Conservation (phyloP, 1,140 invertebrate species). For the Sarcophaga bullata region DNA sequence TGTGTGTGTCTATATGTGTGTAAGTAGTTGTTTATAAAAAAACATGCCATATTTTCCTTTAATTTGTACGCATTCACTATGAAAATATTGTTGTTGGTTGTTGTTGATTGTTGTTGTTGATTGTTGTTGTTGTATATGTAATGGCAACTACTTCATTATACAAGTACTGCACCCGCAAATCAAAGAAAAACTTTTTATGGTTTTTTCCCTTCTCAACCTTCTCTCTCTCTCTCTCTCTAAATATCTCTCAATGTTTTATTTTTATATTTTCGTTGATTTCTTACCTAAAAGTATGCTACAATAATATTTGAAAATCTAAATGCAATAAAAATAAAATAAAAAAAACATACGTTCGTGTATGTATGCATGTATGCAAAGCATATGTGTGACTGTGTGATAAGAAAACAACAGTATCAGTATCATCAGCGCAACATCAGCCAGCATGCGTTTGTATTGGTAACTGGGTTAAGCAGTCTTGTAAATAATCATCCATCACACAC, state of each 20-base stretch:
- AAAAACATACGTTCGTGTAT: not conserved
- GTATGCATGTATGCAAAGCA: not conserved
- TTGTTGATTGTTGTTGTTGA: not conserved
- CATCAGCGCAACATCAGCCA: not conserved
- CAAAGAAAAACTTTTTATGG: slow-evolving; percentile 11
- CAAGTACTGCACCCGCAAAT: not conserved
- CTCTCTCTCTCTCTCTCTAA: not conserved
- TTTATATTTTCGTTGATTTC: not conserved
- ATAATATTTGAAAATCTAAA: slow-evolving; percentile 24
- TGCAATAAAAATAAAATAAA: not conserved
- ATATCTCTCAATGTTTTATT: not conserved
- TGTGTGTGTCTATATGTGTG: too few relatives aligned
- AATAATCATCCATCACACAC: not conserved
- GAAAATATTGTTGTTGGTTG: not conserved
- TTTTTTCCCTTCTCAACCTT: not conserved
- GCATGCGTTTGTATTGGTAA: not conserved
- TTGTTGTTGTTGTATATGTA: slow-evolving; percentile 6
- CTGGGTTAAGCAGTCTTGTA: slow-evolving; percentile 20
- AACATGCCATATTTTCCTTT: slow-evolving; percentile 21
- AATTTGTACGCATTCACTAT: slow-evolving; percentile 18
- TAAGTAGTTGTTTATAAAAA: not conserved
- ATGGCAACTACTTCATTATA: slow-evolving; percentile 26
- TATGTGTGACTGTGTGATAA: not conserved
- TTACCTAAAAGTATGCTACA: slow-evolving; percentile 17
- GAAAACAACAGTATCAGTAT: too few relatives aligned